phyloP scores from a whole-genome alignment of 2,888 invertebrate genomes.

The Melinopterus prodromus region DNA sequence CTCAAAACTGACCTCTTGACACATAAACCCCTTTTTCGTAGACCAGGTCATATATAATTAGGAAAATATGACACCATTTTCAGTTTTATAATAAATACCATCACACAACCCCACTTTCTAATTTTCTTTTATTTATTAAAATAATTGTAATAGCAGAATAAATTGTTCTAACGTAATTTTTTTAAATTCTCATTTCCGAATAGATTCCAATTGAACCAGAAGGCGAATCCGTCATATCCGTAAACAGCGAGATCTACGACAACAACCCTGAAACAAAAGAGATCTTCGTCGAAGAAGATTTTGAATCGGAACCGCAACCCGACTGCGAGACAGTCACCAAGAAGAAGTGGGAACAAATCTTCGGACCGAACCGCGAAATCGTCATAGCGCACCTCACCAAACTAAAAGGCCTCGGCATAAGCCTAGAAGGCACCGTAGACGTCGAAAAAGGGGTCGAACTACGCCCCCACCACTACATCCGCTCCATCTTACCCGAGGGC shows the following conservation, averaged over 20 bases:
- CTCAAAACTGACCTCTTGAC: too few relatives aligned
- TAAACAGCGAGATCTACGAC: constrained; percentile 75
- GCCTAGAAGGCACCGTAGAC: constrained; percentile 97
- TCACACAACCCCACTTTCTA: too few relatives aligned
- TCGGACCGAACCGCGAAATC: constrained; percentile 82
- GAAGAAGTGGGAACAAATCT: constrained; percentile 80
- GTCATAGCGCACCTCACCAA: constrained; percentile 93
- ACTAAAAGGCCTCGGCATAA: constrained; percentile 94
- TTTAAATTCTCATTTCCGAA: constrained; percentile 1
- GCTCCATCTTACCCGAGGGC: constrained; percentile 94
- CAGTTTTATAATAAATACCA: too few relatives aligned
- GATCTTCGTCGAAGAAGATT: constrained; percentile 60
- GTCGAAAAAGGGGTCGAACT: constrained; percentile 97
- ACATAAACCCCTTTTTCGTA: too few relatives aligned
- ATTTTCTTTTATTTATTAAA: too few relatives aligned
- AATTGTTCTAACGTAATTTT: background rate
- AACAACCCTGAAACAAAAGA: constrained; percentile 57
- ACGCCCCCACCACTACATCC: constrained; percentile 98
- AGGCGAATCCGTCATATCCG: constrained; percentile 81
- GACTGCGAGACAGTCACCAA: constrained; percentile 72
- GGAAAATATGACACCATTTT: too few relatives aligned
- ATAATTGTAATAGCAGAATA: background rate
- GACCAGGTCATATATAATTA: too few relatives aligned
- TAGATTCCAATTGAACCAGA: constrained; percentile 74
- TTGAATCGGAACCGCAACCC: constrained; percentile 59